Evolutionary conservation across 2,113 vertebrate species (phyloP).

Genomic region (Phalacrocorax pelagicus): DNA sequence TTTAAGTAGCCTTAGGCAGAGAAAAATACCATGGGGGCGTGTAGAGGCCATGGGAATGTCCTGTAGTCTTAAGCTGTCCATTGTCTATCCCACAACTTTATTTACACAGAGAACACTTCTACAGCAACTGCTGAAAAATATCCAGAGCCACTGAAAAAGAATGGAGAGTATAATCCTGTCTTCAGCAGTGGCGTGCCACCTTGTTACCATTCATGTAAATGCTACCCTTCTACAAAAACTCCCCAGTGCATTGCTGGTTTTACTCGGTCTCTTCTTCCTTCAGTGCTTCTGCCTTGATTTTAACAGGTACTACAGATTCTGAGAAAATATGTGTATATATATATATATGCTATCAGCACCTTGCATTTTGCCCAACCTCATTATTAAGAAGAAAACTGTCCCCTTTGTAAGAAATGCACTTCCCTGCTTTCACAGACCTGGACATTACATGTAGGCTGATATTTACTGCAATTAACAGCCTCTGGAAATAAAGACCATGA

Average conservation of each 20-base stretch:
- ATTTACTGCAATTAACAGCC: background rate
- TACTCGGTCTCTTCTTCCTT: background rate
- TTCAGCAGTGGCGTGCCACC: background rate
- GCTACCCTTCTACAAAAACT: background rate
- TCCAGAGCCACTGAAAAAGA: background rate
- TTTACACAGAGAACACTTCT: background rate
- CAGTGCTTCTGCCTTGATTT: background rate
- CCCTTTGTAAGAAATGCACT: background rate
- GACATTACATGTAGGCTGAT: background rate
- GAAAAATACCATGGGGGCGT: conserved; percentile 23
- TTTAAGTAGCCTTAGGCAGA: background rate
- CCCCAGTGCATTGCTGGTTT: background rate
- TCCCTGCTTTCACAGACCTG: background rate
- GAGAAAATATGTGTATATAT: background rate
- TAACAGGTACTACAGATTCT: background rate
- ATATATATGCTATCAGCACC: background rate
- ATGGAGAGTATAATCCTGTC: background rate
- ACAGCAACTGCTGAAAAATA: conserved; percentile 8
- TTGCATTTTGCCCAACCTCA: background rate
- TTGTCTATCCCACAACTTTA: background rate
- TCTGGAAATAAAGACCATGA: background rate
- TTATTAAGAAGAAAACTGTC: background rate
- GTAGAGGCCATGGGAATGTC: conserved; percentile 57
- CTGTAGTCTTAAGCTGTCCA: background rate
- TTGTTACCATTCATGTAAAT: background rate